phyloP scores from a whole-genome alignment of 2,888 invertebrate species.

The Pristionchus maxplancki region DNA sequence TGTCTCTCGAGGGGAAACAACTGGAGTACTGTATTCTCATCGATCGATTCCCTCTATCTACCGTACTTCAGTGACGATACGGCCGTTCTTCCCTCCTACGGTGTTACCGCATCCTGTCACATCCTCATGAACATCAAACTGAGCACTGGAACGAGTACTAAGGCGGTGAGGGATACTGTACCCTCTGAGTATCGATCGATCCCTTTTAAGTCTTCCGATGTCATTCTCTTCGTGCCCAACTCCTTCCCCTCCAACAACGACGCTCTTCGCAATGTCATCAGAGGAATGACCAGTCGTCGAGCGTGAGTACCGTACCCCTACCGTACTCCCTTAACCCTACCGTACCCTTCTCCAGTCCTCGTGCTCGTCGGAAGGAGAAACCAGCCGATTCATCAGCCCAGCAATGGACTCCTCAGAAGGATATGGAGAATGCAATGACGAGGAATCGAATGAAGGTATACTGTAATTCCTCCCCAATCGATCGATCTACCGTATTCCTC shows the following conservation, averaged over 20 bases:
- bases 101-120: constrained; percentile 17
- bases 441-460: constrained; percentile 52
- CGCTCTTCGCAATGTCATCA: constrained; percentile 41
- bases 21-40: constrained; percentile 24
- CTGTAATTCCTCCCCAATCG: not conserved
- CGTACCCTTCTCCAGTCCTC: constrained; percentile 16
- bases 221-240: constrained; percentile 49
- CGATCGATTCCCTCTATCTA: not conserved
- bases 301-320: constrained; percentile 38
- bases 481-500: constrained; percentile 11
- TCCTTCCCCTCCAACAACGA: constrained; percentile 37
- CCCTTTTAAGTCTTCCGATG: constrained; percentile 25
- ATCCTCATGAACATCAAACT: constrained; percentile 45
- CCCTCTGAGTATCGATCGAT: not conserved
- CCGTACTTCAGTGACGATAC: constrained; percentile 33
- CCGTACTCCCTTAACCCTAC: not conserved
- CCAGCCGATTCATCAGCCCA: not conserved
- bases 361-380: constrained; percentile 43
- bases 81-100: constrained; percentile 32
- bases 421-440: constrained; percentile 46
- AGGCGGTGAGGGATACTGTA: constrained; percentile 30
- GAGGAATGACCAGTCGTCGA: constrained; percentile 47
- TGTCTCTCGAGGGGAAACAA: constrained; percentile 38
- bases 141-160: constrained; percentile 15
- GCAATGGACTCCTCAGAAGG: constrained; percentile 47